A percentile compares a stretch with the other conserved stretches of the same genome.
Conservation (phyloP, 1,140 invertebrate species). For the Drosophila tani region DNA sequence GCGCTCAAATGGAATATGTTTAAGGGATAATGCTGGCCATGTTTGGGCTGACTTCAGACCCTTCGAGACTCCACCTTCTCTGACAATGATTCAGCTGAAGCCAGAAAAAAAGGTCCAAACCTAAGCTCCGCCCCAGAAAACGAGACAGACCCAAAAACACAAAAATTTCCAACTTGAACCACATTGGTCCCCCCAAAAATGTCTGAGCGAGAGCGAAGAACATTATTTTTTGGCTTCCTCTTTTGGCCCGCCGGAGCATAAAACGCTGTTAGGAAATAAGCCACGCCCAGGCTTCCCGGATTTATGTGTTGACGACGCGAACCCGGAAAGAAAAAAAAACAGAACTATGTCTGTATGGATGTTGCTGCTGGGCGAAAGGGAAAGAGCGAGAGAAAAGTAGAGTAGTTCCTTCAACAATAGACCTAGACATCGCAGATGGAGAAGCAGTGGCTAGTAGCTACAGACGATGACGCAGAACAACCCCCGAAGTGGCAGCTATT, state of each 20-base stretch:
- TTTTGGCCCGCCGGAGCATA: conserved; percentile 50
- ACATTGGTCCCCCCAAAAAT: conserved; percentile 44
- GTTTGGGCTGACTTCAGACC: conserved; percentile 19
- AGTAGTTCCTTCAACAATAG: conserved; percentile 74
- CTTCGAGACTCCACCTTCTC: conserved; percentile 55
- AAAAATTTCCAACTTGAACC: conserved; percentile 36
- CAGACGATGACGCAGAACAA: conserved; percentile 58
- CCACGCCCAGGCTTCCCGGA: conserved; percentile 65
- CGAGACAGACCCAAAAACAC: conserved; percentile 47
- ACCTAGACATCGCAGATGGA: conserved; percentile 55
- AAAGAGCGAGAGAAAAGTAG: conserved; percentile 32
- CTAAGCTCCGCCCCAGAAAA: conserved; percentile 68
- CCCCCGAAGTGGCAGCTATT: conserved; percentile 61
- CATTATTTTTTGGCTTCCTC: conserved; percentile 56
- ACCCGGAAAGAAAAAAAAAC: conserved; percentile 72
- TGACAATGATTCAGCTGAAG: conserved; percentile 58
- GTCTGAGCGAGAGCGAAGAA: conserved; percentile 56
- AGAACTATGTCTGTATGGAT: conserved; percentile 42
- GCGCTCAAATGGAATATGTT: conserved; percentile 9
- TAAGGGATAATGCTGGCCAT: conserved; percentile 28
- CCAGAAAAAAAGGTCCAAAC: conserved; percentile 52
- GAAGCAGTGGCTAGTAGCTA: conserved; percentile 15
- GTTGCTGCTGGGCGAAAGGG: conserved; percentile 35
- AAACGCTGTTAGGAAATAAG: conserved; percentile 70
- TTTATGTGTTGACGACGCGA: conserved; percentile 65